Percentiles rank a stretch among this genome's conserved stretches.
Conservation (phyloP, 2,113 vertebrate genomes). For the Carassius gibelio region DNA sequence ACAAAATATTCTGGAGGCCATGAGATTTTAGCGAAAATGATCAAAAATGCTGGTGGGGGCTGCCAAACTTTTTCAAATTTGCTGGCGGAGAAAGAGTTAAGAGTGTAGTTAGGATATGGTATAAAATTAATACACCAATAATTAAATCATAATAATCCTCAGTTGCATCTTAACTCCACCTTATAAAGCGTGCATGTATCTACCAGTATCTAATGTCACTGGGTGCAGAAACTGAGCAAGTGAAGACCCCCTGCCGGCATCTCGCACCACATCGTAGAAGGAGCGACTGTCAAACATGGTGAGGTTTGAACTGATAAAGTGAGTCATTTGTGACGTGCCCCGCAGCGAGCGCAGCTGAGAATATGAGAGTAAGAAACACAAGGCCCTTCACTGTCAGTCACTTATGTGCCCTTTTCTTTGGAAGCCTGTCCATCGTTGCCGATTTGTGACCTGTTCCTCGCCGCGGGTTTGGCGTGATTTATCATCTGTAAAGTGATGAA, state of each 20-base stretch:
- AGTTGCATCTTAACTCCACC: background rate
- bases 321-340: slow-evolving; percentile 46
- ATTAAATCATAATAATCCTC: background rate
- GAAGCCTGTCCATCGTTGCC: slow-evolving; percentile 16
- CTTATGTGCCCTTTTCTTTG: slow-evolving; percentile 5
- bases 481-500: slow-evolving; percentile 34
- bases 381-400: slow-evolving; percentile 42
- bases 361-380: slow-evolving; percentile 42
- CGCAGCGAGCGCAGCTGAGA: slow-evolving; percentile 38
- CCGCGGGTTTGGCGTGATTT: background rate
- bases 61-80: too few species aligned
- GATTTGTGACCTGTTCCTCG: slow-evolving; percentile 14
- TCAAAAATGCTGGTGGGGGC: too few species aligned
- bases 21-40: too few species aligned
- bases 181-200: background rate
- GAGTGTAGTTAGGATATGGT: background rate
- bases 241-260: slow-evolving; percentile 38
- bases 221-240: slow-evolving; percentile 20
- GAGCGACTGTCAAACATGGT: slow-evolving; percentile 42
- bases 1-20: too few species aligned
- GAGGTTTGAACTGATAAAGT: slow-evolving; percentile 40
- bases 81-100: too few species aligned
- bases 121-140: background rate
- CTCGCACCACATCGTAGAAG: slow-evolving; percentile 27
- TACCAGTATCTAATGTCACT: slow-evolving; percentile 17